A percentile compares a stretch with the other conserved stretches of the same genome.
Conservation (phyloP, 23 tunicate genomes). For the Phallusia fumigata region DNA sequence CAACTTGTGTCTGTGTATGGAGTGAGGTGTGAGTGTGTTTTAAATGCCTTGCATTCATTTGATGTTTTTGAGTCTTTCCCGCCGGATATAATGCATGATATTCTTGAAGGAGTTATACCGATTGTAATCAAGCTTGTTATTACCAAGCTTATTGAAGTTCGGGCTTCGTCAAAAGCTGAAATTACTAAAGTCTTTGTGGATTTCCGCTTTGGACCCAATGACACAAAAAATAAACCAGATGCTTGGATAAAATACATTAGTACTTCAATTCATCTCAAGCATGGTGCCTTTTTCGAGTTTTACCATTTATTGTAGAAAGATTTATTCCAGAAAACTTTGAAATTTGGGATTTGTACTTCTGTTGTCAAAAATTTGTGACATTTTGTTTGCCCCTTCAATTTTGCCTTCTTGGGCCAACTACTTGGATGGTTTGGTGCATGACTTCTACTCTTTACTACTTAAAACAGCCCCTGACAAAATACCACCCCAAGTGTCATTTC, state of each 20-base stretch:
- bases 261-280: slow-evolving; percentile 4
- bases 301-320: slow-evolving; percentile 13
- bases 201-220: slow-evolving; percentile 11
- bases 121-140: not conserved
- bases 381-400: slow-evolving; percentile 21
- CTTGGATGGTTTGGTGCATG: slow-evolving; percentile 20
- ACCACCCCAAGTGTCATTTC: slow-evolving; percentile 1
- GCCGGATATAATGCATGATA: not conserved
- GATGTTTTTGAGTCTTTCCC: not conserved
- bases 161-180: not conserved
- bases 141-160: not conserved
- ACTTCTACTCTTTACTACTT: slow-evolving; percentile 11
- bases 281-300: slow-evolving; percentile 14
- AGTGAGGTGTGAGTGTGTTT: not conserved
- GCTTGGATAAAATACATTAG: slow-evolving; percentile 12
- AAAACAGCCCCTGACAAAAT: slow-evolving; percentile 5
- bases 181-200: not conserved
- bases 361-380: slow-evolving; percentile 19
- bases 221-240: slow-evolving; percentile 12
- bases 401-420: slow-evolving; percentile 8
- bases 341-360: slow-evolving; percentile 15
- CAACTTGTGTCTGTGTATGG: too few species aligned
- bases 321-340: slow-evolving; percentile 10
- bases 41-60: slow-evolving; percentile 7
- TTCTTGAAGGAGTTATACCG: not conserved